Conservation (phyloP, 37 sponge, comb jelly and placozoan species). For the Halisarca cf. caerulea region DNA sequence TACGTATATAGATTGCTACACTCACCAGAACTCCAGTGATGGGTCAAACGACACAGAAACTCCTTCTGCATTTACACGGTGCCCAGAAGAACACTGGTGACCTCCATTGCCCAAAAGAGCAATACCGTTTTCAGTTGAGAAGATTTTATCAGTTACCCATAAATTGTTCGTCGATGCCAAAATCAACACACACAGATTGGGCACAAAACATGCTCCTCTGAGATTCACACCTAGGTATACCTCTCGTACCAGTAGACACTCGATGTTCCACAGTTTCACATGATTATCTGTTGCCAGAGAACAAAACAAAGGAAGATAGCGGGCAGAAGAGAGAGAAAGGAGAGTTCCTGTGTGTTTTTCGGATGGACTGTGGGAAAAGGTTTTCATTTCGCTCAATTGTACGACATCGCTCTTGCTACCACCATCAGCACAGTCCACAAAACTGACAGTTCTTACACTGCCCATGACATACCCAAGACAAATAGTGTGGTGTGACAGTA, state of each 20-base stretch:
- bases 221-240: slow-evolving; percentile 45
- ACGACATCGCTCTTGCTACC: not conserved
- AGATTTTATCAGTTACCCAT: slow-evolving; percentile 19
- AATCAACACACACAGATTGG: slow-evolving; percentile 30
- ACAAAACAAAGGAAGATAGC: slow-evolving; percentile 34
- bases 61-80: not conserved
- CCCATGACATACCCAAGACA: slow-evolving; percentile 1
- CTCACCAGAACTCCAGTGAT: slow-evolving; percentile 5
- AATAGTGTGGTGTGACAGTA: not conserved
- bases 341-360: slow-evolving; percentile 54
- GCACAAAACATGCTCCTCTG: slow-evolving; percentile 41
- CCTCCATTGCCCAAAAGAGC: not conserved
- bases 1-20: not conserved
- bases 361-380: slow-evolving; percentile 36
- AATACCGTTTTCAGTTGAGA: not conserved
- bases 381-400: not conserved
- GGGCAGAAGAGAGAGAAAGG: slow-evolving; percentile 20
- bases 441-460: not conserved
- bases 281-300: slow-evolving; percentile 49
- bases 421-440: not conserved
- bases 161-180: slow-evolving; percentile 55
- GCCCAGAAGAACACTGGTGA: not conserved
- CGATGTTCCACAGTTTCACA: slow-evolving; percentile 60
- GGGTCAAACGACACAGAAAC: not conserved
- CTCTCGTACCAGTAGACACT: slow-evolving; percentile 56